These are phyloP conservation scores for Thymallus thymallus DNA, from an alignment of 2,113 vertebrate species.

Conservation along the genomic window DNA sequence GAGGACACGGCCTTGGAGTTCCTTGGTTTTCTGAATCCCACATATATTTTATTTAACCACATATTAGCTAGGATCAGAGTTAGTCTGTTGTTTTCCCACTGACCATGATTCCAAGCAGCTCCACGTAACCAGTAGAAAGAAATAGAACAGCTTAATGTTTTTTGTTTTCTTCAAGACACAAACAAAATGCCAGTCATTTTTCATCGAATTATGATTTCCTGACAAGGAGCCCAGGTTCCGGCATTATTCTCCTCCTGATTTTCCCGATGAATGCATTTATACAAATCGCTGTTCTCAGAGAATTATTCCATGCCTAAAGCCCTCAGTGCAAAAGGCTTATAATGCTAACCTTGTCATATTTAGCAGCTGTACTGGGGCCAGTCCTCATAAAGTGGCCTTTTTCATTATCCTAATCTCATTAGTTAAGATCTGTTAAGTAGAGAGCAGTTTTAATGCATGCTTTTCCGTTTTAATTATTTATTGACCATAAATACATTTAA, in stretches of 20 bases:
- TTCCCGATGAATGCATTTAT: constrained; percentile 57
- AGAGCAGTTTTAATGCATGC: constrained; percentile 79
- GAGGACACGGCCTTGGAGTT: not conserved
- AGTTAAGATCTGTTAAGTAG: constrained; percentile 84
- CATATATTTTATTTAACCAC: constrained; percentile 6
- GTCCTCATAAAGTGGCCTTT: constrained; percentile 73
- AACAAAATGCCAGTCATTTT: constrained; percentile 58
- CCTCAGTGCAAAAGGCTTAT: constrained; percentile 65
- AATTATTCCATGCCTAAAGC: constrained; percentile 62
- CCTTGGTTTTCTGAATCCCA: not conserved
- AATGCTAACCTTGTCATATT: constrained; percentile 78
- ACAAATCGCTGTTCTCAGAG: constrained; percentile 51
- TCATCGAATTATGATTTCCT: constrained; percentile 63
- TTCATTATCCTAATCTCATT: constrained; percentile 84
- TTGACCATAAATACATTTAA: constrained; percentile 81
- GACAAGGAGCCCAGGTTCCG: constrained; percentile 57
- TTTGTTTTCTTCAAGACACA: constrained; percentile 7
- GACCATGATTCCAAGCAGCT: constrained; percentile 1
- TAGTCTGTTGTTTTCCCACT: not conserved
- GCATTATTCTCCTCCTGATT: constrained; percentile 38
- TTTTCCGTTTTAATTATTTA: constrained; percentile 80
- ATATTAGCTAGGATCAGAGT: not conserved
- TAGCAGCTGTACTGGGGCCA: constrained; percentile 53
- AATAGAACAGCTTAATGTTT: not conserved
- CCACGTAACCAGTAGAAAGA: not conserved